Base-by-base conservation (phyloP, 2,888 invertebrate species). In the Lasioglossum marginatum region DNA sequence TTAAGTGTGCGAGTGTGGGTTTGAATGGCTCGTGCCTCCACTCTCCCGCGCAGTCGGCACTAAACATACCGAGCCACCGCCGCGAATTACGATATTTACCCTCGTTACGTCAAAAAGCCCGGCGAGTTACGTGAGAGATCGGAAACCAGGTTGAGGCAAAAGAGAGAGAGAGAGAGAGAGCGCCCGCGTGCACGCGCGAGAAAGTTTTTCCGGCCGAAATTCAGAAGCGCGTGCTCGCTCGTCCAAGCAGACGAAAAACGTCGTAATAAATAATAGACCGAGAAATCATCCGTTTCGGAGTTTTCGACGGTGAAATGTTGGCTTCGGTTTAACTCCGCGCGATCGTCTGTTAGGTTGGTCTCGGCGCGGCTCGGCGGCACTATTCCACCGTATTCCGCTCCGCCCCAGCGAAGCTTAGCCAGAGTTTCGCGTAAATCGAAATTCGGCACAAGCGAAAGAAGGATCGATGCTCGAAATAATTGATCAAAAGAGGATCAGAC, bases 31-130 rank as follows among this genome's bases (percentile, higher is more conserved):
- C 34, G 23, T 37, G 66, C 31, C 6, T 31, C 16, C n/a, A 6
- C 31, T 73, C 75, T 63, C 23, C 63, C 63, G 57, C 71, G 43
- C 60, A n/a, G 31, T 34, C 57, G 71, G 81, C 63, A 31, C 45
- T 75, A 71, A 71, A 71, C 12, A 27, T n/a, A 57, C 60, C 74
- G 23, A n/a, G 45, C 72, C 34, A 43, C 74, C 60, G 83, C 27
- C 79, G 71, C 84, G 84, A 85, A 84, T 85, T 85, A 85, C 85
- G 85, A 84, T 76, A 75, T 79, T 76, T 66, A 76, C 79, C 57
- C 43, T 14, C 40, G 57, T 34, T 14, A 40, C 45, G 48, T 40
- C 40, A 43, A n/a, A 27, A 71, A 23, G 10, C 27, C 37, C n/a
- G 12, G 57, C 10, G 57, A 40, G 48, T 52, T 27, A 52, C 60